Evolutionary conservation across 2,797 vertebrate genomes (phyloP), one percentile per base, ranked within the genome.

Genomic region (Lindbergichthys nudifrons): DNA sequence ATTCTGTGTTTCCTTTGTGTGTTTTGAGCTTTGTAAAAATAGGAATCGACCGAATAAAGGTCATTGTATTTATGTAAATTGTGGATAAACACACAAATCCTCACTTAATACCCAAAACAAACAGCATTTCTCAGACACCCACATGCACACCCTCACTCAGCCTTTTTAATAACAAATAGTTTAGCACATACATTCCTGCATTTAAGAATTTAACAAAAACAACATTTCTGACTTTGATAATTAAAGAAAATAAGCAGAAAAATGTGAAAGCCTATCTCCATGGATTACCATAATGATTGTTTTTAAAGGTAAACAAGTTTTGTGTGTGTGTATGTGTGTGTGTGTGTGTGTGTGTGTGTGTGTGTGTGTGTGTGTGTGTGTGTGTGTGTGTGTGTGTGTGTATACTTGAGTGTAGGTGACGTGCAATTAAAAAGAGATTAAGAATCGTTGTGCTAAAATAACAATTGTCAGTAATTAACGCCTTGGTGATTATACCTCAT

Each of bases 341-440:
- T 5, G 15, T 43, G 18, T 41, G 45, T 19, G 39, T 57, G 47
- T 41, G 19, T 8, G 45, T 32, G n/a, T 51, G 30, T 53, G 5
- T 21, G 16, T 65, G 42, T 16, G 4, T 5, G 30, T 32, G 30
- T 32, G 30, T 32, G 30, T 32, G 30, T 32, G 32, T 32, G 30
- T 32, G 39, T 47, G 23, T 50, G 54, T 51, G 47, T 72, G 19
- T 58, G 7, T 32, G 7, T 30, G 8, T 62, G 21, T 65, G 50
- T 65, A 13, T 16, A 36, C 8, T 15, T 43, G 18, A 46, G 45
- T 19, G 39, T 52, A 42, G 32, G 19, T 8, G 45, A 64, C 47
- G 16, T 9, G 5, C 47, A 59, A 83, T 75, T 74, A 70, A 59
- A 77, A 73, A 56, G 11, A 70, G 52, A 74, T 70, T 80, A 66